These are phyloP conservation scores for Trachemys scripta DNA, from an alignment of 2,113 vertebrate species.

Conservation along the genomic window DNA sequence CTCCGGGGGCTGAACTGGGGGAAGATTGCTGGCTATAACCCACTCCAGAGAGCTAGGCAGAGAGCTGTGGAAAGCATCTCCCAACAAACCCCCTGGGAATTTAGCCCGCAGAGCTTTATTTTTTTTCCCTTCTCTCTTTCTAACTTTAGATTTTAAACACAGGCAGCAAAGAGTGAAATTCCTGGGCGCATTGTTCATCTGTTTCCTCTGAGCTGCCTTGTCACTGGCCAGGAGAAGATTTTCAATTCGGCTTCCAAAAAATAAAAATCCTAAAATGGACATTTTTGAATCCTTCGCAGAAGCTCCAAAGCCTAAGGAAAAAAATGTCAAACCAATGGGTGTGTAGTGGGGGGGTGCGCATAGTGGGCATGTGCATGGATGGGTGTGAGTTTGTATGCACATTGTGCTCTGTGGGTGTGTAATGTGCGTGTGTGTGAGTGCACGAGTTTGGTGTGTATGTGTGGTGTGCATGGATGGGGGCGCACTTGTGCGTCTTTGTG, in stretches of 20 bases:
- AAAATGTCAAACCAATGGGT: slow-evolving; percentile 4
- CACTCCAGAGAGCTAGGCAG: background rate
- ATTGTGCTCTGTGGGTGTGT: background rate
- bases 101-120: slow-evolving; percentile 33
- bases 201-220: slow-evolving; percentile 64
- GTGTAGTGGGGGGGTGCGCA: background rate
- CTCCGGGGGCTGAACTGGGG: background rate
- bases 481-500: background rate
- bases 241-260: slow-evolving; percentile 48
- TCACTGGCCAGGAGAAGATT: slow-evolving; percentile 52
- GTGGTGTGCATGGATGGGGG: background rate
- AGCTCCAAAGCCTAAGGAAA: background rate
- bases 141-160: slow-evolving; percentile 72
- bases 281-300: slow-evolving; percentile 45
- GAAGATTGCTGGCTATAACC: background rate
- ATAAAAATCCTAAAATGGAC: slow-evolving; percentile 71
- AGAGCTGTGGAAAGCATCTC: slow-evolving; percentile 25
- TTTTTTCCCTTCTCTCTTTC: background rate
- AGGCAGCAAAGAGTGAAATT: slow-evolving; percentile 63
- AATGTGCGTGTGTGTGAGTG: background rate
- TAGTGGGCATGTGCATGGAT: fast-evolving
- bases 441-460: background rate
- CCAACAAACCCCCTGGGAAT: slow-evolving; percentile 40
- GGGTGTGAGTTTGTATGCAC: background rate
- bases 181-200: slow-evolving; percentile 66